Conservation (phyloP, 2,797 vertebrate genomes). For the Valencia hispanica region DNA sequence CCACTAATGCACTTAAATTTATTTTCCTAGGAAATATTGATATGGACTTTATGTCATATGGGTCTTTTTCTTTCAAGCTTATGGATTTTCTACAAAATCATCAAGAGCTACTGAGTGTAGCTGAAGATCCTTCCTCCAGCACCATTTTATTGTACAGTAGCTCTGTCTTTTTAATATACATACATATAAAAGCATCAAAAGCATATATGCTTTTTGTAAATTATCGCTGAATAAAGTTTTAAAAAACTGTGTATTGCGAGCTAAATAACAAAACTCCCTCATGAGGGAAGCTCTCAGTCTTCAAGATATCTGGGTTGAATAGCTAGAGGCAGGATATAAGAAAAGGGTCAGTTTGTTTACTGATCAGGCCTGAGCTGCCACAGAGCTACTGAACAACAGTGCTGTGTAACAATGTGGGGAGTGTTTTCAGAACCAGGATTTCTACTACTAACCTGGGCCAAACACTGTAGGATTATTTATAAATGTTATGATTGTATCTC, state of each 20-base stretch:
- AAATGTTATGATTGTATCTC: slow-evolving; percentile 52
- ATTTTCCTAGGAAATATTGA: background rate
- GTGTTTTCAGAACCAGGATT: slow-evolving; percentile 40
- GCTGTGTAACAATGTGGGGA: slow-evolving; percentile 40
- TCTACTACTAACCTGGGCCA: slow-evolving; percentile 42
- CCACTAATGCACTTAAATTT: background rate
- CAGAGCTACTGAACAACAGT: slow-evolving; percentile 56
- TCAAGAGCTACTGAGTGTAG: slow-evolving; percentile 55
- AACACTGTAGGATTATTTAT: slow-evolving; percentile 48
- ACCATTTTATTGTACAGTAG: slow-evolving; percentile 33
- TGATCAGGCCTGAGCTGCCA: slow-evolving; percentile 60
- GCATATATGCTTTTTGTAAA: background rate
- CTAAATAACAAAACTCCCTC: slow-evolving; percentile 51
- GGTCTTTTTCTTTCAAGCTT: slow-evolving; percentile 28
- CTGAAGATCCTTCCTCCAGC: slow-evolving; percentile 14
- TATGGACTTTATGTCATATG: background rate
- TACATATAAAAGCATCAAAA: slow-evolving; percentile 29
- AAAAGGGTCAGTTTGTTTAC: slow-evolving; percentile 73
- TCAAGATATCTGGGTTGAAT: slow-evolving; percentile 50
- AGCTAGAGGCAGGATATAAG: slow-evolving; percentile 59
- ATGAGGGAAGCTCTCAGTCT: slow-evolving; percentile 48
- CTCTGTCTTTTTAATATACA: slow-evolving; percentile 50
- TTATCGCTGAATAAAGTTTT: background rate
- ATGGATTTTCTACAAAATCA: slow-evolving; percentile 22
- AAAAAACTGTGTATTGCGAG: slow-evolving; percentile 16